Evolutionary conservation across 1,140 invertebrate species (phyloP).

Genomic region (Hylyphantes graminicola): DNA sequence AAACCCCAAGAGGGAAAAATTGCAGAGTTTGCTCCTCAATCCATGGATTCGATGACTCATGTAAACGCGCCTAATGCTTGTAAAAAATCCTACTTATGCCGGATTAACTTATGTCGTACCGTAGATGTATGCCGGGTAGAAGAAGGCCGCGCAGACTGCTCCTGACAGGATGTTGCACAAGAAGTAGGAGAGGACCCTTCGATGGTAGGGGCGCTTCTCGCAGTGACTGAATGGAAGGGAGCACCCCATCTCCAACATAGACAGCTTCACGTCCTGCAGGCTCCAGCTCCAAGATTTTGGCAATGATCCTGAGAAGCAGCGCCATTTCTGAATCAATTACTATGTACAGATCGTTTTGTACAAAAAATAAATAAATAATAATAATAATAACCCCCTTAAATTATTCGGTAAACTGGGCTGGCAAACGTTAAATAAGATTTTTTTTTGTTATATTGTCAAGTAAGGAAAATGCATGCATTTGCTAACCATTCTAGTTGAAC

Average conservation of each 20-base stretch:
- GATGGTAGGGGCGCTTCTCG: background rate
- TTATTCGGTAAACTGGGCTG: background rate
- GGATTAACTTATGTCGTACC: background rate
- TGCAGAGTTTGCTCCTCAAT: too few relatives aligned
- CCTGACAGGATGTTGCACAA: background rate
- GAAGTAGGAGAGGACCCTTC: background rate
- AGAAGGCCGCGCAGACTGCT: background rate
- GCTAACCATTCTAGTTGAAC: too few relatives aligned
- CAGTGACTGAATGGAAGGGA: slow-evolving; percentile 6
- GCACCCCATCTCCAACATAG: background rate
- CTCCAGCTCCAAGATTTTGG: background rate
- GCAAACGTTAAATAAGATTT: background rate
- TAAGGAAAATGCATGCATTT: too few relatives aligned
- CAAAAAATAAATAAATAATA: background rate
- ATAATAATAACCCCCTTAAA: background rate
- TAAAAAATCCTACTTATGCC: too few relatives aligned
- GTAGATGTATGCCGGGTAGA: background rate
- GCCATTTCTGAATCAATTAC: background rate
- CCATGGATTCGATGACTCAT: too few relatives aligned
- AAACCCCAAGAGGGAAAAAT: too few relatives aligned
- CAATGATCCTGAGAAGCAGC: background rate
- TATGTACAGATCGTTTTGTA: background rate
- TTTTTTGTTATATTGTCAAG: too few relatives aligned
- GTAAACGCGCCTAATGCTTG: too few relatives aligned
- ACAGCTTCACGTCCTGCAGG: background rate